Percentiles rank a stretch among this genome's conserved stretches.
Conservation (phyloP, 2,113 vertebrate genomes). For the Lichenostomus cassidix region DNA sequence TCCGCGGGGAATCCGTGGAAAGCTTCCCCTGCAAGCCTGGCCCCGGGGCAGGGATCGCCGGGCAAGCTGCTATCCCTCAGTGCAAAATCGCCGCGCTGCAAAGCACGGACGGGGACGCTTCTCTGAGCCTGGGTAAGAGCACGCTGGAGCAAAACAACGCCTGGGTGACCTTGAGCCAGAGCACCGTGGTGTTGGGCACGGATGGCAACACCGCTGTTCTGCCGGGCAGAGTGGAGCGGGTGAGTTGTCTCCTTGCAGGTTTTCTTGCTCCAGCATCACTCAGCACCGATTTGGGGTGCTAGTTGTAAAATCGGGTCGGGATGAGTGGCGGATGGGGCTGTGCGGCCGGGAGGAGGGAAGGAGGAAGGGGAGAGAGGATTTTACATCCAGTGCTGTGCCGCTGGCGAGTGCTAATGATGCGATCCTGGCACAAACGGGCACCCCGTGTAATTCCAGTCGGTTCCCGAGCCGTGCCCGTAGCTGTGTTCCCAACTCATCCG, state of each 20-base stretch:
- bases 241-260: slow-evolving; percentile 71
- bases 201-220: slow-evolving; percentile 93
- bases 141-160: slow-evolving; percentile 84
- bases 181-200: slow-evolving; percentile 91
- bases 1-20: slow-evolving; percentile 76
- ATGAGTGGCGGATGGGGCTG: neutral
- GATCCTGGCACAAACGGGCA: rapidly evolving
- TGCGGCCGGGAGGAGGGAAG: rapidly evolving
- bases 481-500: no score
- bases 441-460: rapidly evolving
- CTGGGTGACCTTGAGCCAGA: slow-evolving; percentile 93
- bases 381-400: rapidly evolving
- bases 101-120: slow-evolving; percentile 61
- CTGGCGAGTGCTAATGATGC: rapidly evolving
- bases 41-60: slow-evolving; percentile 7
- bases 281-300: neutral
- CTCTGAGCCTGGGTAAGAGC: slow-evolving; percentile 79
- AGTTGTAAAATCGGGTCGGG: neutral
- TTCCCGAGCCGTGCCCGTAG: neutral
- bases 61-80: slow-evolving; percentile 55
- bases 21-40: slow-evolving; percentile 45
- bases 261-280: neutral
- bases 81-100: slow-evolving; percentile 82
- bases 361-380: no score
- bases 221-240: slow-evolving; percentile 80